Conservation (phyloP, 92 coral and sea anemone genomes). For the Epizoanthus stellaris region DNA sequence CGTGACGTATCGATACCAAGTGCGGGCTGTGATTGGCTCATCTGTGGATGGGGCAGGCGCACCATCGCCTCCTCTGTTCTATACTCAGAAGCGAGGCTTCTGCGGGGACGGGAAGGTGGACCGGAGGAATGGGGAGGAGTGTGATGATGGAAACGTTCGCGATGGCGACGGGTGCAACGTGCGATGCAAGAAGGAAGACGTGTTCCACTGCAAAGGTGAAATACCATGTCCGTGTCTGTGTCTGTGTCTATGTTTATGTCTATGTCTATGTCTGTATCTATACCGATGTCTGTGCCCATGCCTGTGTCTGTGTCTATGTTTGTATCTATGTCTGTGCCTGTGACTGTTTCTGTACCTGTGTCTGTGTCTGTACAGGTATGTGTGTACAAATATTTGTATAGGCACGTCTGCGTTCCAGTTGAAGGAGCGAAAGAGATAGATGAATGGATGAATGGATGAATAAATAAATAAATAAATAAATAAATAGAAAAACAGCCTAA, state of each 20-base stretch:
- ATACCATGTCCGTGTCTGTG: background rate
- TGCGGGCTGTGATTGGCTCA: constrained; percentile 85
- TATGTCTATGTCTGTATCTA: background rate
- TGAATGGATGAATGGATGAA: too few species aligned
- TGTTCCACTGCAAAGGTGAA: constrained; percentile 91
- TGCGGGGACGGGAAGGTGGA: constrained; percentile 98
- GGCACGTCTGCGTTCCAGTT: background rate
- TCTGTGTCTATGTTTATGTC: background rate
- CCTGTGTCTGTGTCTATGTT: background rate
- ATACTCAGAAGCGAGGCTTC: constrained; percentile 90
- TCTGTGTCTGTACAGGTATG: background rate
- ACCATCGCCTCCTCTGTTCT: constrained; percentile 86
- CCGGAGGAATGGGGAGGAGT: constrained; percentile 85
- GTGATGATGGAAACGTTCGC: constrained; percentile 96
- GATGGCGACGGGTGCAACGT: constrained; percentile 97
- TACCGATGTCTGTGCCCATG: background rate
- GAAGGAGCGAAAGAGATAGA: background rate
- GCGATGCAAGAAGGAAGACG: constrained; percentile 97
- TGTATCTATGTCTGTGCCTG: background rate
- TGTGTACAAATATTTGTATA: background rate
- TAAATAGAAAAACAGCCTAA: background rate
- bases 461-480: background rate
- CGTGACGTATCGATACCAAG: constrained; percentile 72
- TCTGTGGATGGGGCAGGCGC: constrained; percentile 69
- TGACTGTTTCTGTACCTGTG: background rate